A percentile compares a stretch with the other conserved stretches of the same genome.
phyloP scores from a whole-genome alignment of 2,797 vertebrate species.

The Mus caroli region DNA sequence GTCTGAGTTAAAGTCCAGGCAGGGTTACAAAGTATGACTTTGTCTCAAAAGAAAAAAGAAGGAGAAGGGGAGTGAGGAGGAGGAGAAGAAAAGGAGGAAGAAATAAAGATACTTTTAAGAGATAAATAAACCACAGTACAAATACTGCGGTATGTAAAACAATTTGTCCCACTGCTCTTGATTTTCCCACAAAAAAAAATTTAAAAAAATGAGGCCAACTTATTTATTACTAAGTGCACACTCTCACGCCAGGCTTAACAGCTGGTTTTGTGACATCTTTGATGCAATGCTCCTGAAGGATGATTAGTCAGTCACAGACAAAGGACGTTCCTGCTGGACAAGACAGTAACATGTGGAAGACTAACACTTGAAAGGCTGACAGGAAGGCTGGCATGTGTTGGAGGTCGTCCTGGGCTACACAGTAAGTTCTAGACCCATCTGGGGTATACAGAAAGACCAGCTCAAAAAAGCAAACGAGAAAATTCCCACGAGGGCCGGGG shows the following conservation, averaged over 20 bases:
- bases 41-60: not conserved
- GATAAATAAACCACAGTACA: slow-evolving; percentile 6
- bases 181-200: not conserved
- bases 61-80: not conserved
- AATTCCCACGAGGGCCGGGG: not conserved
- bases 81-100: not conserved
- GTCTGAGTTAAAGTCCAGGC: not conserved
- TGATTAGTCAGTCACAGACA: slow-evolving; percentile 3
- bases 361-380: not conserved
- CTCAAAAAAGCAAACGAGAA: not conserved
- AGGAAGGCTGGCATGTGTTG: not conserved
- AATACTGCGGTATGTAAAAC: slow-evolving; percentile 5
- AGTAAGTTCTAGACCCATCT: not conserved
- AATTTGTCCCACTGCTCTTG: not conserved
- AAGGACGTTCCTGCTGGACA: no score
- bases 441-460: not conserved
- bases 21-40: not conserved
- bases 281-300: not conserved
- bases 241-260: not conserved
- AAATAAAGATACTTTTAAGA: not conserved
- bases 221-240: not conserved
- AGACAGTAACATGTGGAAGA: not conserved
- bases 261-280: not conserved
- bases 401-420: not conserved
- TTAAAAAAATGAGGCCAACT: not conserved